Conservation (phyloP, 2,113 vertebrate genomes). For the Furnarius figulus region DNA sequence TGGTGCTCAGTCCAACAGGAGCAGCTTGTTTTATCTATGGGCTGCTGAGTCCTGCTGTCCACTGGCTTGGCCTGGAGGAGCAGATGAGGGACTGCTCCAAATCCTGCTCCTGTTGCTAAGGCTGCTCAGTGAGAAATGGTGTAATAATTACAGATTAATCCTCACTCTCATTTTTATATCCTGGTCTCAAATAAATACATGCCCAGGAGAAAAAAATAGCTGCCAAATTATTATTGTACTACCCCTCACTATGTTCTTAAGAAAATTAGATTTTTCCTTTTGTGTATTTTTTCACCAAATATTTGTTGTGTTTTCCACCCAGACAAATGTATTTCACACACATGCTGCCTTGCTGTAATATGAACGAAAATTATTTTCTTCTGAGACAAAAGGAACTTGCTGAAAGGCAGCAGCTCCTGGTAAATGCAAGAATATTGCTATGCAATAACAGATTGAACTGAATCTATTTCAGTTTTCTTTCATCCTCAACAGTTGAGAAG, state of each 20-base stretch:
- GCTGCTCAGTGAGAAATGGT: constrained; percentile 9
- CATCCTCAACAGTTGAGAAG: neutral
- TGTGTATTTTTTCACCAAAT: neutral
- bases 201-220: constrained; percentile 18
- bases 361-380: constrained; percentile 26
- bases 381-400: constrained; percentile 38
- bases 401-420: constrained; percentile 27
- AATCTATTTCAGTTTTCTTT: neutral
- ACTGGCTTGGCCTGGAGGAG: neutral
- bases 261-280: constrained; percentile 36
- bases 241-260: neutral
- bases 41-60: neutral
- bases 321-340: constrained; percentile 28
- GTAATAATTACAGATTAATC: constrained; percentile 31
- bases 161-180: constrained; percentile 2
- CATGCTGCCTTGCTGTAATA: neutral
- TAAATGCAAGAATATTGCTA: constrained; percentile 44
- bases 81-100: neutral
- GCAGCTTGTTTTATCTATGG: neutral
- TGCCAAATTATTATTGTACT: constrained; percentile 20
- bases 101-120: constrained; percentile 19
- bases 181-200: constrained; percentile 27
- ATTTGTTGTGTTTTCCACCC: neutral
- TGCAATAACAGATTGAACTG: constrained; percentile 28
- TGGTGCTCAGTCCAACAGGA: rapidly evolving